phyloP scores from a whole-genome alignment of 2,888 invertebrate species.

The Drosophila differens region DNA sequence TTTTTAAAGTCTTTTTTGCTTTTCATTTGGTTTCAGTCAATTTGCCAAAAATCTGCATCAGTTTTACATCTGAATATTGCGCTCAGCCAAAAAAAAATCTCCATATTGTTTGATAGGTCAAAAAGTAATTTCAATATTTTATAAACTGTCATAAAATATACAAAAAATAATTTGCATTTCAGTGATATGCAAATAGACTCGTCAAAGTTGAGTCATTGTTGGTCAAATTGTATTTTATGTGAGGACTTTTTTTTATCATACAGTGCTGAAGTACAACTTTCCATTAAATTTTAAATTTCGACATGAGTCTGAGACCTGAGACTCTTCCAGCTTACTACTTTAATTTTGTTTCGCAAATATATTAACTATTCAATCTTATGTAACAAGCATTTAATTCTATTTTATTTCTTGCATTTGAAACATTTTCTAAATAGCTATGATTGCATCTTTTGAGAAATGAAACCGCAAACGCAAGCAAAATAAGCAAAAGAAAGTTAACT shows the following conservation, averaged over 20 bases:
- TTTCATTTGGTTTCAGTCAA: neutral
- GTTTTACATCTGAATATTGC: neutral
- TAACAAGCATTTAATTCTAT: neutral
- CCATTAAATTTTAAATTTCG: neutral
- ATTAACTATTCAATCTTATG: neutral
- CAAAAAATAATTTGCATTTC: neutral
- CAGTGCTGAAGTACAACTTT: neutral
- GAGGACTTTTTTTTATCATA: fast-evolving
- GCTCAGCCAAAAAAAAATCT: neutral
- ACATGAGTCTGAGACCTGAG: neutral
- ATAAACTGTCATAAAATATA: neutral
- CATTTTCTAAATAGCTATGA: conserved; percentile 4
- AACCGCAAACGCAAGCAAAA: conserved; percentile 14
- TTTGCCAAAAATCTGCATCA: neutral
- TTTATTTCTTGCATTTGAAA: neutral
- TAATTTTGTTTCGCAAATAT: neutral
- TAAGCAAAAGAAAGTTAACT: neutral
- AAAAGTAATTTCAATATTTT: neutral
- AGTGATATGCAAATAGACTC: neutral
- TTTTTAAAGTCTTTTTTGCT: conserved; percentile 10
- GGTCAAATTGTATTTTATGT: neutral
- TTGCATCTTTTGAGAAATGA: conserved; percentile 9
- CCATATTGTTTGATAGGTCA: neutral
- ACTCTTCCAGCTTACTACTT: neutral
- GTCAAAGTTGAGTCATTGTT: neutral